Conservation (phyloP, 2,797 vertebrate species). For the Acrossocheilus wenchowensis region DNA sequence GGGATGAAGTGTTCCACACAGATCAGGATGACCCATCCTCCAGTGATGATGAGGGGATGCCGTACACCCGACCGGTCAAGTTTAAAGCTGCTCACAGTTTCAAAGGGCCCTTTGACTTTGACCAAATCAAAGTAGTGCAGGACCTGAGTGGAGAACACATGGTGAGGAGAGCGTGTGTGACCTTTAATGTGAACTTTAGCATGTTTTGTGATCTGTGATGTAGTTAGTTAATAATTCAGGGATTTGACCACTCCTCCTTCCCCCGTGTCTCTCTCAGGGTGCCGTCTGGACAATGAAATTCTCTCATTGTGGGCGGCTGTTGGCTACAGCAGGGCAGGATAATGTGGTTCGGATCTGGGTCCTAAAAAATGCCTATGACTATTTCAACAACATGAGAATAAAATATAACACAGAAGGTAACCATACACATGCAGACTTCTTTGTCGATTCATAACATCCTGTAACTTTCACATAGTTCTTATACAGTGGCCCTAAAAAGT, state of each 20-base stretch:
- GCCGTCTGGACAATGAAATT: constrained; percentile 99
- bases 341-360: constrained; percentile 99
- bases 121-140: constrained; percentile 96
- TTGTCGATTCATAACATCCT: neutral
- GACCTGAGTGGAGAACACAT: constrained; percentile 98
- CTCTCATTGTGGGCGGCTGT: constrained; percentile 94
- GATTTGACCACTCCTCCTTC: neutral
- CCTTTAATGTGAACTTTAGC: constrained; percentile 8
- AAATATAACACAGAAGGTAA: constrained; percentile 98
- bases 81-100: constrained; percentile 98
- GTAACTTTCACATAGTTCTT: neutral
- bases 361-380: constrained; percentile 96
- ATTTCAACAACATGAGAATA: constrained; percentile 98
- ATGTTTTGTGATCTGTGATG: constrained; percentile 2
- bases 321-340: constrained; percentile 96
- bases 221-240: constrained; percentile 2
- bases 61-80: constrained; percentile 95
- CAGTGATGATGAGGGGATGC: constrained; percentile 98
- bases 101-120: constrained; percentile 99
- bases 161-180: constrained; percentile 75
- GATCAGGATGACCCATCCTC: constrained; percentile 97
- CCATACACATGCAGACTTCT: neutral
- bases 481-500: neutral
- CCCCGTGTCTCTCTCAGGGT: constrained; percentile 76
- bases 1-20: constrained; percentile 98